phyloP scores from a whole-genome alignment of 2,888 invertebrate species.

The Xestoiulus laeticollis region DNA sequence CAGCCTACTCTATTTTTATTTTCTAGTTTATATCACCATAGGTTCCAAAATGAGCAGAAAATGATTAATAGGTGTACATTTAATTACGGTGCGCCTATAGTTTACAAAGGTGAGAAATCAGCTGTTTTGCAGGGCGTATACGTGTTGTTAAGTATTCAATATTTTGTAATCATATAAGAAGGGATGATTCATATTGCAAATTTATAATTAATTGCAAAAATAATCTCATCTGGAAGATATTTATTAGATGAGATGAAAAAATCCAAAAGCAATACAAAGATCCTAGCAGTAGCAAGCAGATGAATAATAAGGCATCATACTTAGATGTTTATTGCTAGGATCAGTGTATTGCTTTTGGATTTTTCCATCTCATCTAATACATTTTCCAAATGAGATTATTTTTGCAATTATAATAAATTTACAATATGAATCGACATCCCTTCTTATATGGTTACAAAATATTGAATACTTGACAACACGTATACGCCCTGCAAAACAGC shows the following conservation, averaged over 20 bases:
- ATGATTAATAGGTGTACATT: background rate
- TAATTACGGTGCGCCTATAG: background rate
- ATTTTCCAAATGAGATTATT: background rate
- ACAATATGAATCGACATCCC: background rate
- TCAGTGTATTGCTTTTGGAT: too few relatives aligned
- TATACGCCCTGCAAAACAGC: background rate
- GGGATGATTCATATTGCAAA: background rate
- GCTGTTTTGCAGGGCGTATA: background rate
- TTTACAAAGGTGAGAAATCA: background rate
- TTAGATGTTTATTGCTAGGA: too few relatives aligned
- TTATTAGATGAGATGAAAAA: background rate
- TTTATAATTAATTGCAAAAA: too few relatives aligned
- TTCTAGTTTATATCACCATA: background rate
- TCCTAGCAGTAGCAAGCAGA: too few relatives aligned
- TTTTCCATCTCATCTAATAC: background rate
- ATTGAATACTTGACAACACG: background rate
- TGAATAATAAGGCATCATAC: too few relatives aligned
- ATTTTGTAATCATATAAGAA: background rate
- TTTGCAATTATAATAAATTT: too few relatives aligned
- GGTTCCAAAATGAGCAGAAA: background rate
- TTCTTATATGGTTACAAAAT: background rate
- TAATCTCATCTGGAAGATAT: background rate
- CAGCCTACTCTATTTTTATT: slow-evolving; percentile 8
- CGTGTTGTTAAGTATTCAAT: background rate
- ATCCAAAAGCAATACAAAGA: too few relatives aligned